Base-by-base conservation (phyloP, 92 coral and sea anemone species). In the Palythoa heliodiscus region DNA sequence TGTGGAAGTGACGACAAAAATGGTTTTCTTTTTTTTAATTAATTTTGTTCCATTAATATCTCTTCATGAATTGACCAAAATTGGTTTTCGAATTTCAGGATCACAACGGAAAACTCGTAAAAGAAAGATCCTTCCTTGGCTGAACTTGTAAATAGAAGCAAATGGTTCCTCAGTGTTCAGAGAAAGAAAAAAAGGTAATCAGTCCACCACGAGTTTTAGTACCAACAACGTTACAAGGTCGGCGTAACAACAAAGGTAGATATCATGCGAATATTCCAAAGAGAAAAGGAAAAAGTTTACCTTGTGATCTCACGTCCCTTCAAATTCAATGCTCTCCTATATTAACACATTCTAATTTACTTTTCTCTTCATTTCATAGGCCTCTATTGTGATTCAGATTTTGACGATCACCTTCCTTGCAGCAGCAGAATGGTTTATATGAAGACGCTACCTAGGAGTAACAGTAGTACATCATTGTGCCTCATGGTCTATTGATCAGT, bases 241-340 rank as follows among this genome's bases (percentile, higher is more conserved):
- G 55, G 3, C 82, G 87, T 4, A 84, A 74, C 48, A 74, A 84
- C 9, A 84, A 84, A 25, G 87, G 87, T 25, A 84, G 82, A 11
- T 84, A 84, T 57, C 2, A 23, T 12, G 87, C 74, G 6, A 71
- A 38, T 9, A 14, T 35, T 35, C 52, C 20, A n/a, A 75, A 52
- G 64, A 52, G 63, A 19, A 25, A 75, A 22, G 80, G 19, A 52
- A 47, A 75, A 39, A 40, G 13, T 70, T 70, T 70, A 35, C 75
- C 75, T 71, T 12, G 48, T 71, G 75, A 71, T n/a, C n/a, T n/a
- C n/a, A n/a, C n/a, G n/a, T n/a, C n/a, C n/a, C n/a, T n/a, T n/a
- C n/a, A n/a, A n/a, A n/a, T n/a, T n/a, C n/a, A n/a, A n/a, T n/a
- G n/a, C n/a, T n/a, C n/a, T n/a, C n/a, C n/a, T n/a, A n/a, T n/a